Evolutionary conservation across 2,888 invertebrate species (phyloP), one percentile per base, ranked within the genome.

Genomic region (Thera obeliscata): DNA sequence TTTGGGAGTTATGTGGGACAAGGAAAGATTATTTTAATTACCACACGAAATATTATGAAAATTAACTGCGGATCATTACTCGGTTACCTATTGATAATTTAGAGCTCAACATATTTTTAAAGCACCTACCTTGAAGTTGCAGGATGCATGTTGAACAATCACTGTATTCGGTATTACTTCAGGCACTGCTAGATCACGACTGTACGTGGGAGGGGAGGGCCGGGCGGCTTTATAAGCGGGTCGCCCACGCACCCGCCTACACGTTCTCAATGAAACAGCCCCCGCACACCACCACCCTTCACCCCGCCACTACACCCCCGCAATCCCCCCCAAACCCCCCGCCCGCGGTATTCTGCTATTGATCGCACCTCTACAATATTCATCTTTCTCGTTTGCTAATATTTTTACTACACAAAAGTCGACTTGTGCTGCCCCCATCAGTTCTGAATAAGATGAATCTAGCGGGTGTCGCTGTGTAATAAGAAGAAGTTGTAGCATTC

Each of bases 191-290:
- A 73, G 83, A 82, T 78, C 88, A 88, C 86, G 87, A 91, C 91
- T 93, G 87, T 78, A 76, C 86, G 85, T 80, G 79, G 87, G 86
- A 82, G 83, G 87, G 84, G 73, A 78, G 86, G 86, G 81, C 80
- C 79, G 80, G 82, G 78, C 76, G 78, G 82, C 88, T 90, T 87
- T 91, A 91, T 91, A 93, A 89, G 84, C 87, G 79, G 79, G 56
- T 86, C 92, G 91, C 93, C 91, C 90, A 91, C 93, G 91, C 89
- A 75, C 87, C 89, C 95, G 94, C 95, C 95, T 94, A 95, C 95
- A 95, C 95, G 94, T 94, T 94, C 95, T 95, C 94, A 95, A 95
- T 95, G 95, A 95, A 95, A 91, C 87, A 76, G 79, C 80, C 80
- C 83, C 84, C 56, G 63, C 79, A 41, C 80, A 80, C 79, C 67